Conservation (phyloP, 1,140 invertebrate genomes). For the Dendroctonus valens region DNA sequence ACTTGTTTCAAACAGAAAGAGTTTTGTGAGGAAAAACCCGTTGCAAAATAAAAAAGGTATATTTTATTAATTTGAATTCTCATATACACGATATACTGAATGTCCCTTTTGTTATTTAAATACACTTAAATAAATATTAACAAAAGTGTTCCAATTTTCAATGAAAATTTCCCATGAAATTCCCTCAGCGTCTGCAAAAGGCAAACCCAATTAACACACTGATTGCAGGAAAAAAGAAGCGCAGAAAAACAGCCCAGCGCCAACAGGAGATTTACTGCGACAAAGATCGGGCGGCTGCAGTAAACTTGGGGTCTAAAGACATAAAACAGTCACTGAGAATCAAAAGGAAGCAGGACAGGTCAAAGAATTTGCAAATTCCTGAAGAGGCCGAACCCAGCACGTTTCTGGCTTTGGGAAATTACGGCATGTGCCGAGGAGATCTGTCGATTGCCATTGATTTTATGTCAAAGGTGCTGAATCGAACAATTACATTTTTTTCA, state of each 20-base stretch:
- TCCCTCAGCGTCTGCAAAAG: neutral
- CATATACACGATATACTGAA: too few species aligned
- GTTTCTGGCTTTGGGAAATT: slow-evolving; percentile 69
- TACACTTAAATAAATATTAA: too few species aligned
- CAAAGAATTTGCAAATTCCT: slow-evolving; percentile 68
- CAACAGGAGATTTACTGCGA: slow-evolving; percentile 80
- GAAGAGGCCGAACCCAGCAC: slow-evolving; percentile 76
- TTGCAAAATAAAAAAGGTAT: too few species aligned
- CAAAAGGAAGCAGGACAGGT: slow-evolving; percentile 76
- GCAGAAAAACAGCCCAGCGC: slow-evolving; percentile 55
- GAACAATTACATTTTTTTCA: too few species aligned
- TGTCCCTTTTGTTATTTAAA: too few species aligned
- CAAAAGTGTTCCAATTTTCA: neutral
- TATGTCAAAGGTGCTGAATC: slow-evolving; percentile 69
- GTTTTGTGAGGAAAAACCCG: too few species aligned
- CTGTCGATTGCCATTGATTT: slow-evolving; percentile 68
- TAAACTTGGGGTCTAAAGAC: slow-evolving; percentile 75
- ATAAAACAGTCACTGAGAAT: slow-evolving; percentile 81
- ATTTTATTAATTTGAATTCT: too few species aligned
- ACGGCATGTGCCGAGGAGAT: slow-evolving; percentile 71
- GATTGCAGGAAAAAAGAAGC: slow-evolving; percentile 43
- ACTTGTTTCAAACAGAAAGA: too few species aligned
- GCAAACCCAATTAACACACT: slow-evolving; percentile 1
- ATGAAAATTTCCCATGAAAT: neutral
- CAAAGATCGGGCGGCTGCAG: slow-evolving; percentile 85